Base-by-base conservation (phyloP, 2,797 vertebrate species). In the Dicrostonyx torquatus region DNA sequence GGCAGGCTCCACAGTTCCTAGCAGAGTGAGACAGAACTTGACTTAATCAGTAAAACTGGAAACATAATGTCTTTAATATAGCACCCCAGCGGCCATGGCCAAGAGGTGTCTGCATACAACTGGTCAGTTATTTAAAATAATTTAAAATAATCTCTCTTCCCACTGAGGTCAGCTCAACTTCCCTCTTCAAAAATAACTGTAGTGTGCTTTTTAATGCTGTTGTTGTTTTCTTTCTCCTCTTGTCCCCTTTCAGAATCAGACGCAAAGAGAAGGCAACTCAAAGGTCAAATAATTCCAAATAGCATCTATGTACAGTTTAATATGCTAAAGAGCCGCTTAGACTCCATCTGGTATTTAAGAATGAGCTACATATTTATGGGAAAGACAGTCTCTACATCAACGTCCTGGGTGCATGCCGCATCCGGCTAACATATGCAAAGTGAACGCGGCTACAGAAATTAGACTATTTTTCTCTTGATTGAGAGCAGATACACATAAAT, bases 401-500 rank as follows among this genome's bases (percentile, higher is more conserved):
- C 94, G 98, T 97, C 98, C 97, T 93, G 96, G 94, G 97, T 97
- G 93, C 95, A 89, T 45, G 96, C 31, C 94, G 94, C 97, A 97
- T 97, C 97, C 68, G 96, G 97, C 97, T 98, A 97, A 97, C 98
- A 98, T 95, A 98, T 97, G 98, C 98, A 98, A 98, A 98, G 97
- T 1, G 37, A 97, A 97, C 94, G 64, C 95, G 97, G 97, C 97
- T 97, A 93, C 93, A 96, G 96, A 98, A 98, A 97, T 97, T 96
- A 93, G 96, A 94, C 96, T 92, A 93, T 97, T 97, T 97, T 95
- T 95, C 97, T 97, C 97, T 97, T 98, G 98, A 98, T 98, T 97
- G 97, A 98, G 98, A 98, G 97, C 98, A 98, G 98, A 98, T 98
- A 97, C 60, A 95, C 95, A 97, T 96, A 80, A 98, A 97, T 95